Percentiles rank a stretch among this genome's conserved stretches.
These are phyloP conservation scores for Pholis gunnellus DNA, from an alignment of 2,113 vertebrate species.

Conservation along the genomic window DNA sequence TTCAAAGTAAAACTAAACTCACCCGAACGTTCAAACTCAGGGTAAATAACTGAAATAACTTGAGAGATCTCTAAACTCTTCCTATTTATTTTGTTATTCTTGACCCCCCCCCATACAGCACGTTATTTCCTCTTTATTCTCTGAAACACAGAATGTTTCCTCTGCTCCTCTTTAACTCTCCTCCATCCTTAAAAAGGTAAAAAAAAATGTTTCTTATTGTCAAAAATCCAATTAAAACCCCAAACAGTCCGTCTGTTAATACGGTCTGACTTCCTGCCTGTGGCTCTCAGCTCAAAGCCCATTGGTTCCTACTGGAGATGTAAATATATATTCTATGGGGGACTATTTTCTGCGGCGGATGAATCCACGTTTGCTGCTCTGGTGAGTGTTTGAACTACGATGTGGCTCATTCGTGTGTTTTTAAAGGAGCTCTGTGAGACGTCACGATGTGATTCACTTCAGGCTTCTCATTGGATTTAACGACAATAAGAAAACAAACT, in stretches of 20 bases:
- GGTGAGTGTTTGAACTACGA: too few relatives aligned
- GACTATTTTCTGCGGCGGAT: background rate
- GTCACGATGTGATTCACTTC: too few relatives aligned
- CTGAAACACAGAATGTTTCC: accelerated
- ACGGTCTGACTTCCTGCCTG: background rate
- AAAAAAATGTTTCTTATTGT: background rate
- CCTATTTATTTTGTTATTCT: background rate
- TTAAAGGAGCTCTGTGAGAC: too few relatives aligned
- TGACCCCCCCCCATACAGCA: too few relatives aligned
- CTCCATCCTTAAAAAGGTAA: background rate
- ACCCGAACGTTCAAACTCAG: slow-evolving; percentile 26
- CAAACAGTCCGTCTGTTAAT: background rate
- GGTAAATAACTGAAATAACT: slow-evolving; percentile 30
- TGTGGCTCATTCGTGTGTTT: too few relatives aligned
- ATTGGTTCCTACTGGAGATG: background rate
- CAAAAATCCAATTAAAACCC: background rate
- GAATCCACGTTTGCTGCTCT: background rate
- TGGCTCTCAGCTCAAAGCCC: background rate
- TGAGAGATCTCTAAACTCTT: background rate
- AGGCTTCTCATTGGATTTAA: too few relatives aligned
- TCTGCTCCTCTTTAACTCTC: background rate
- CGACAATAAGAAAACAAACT: background rate
- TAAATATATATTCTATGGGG: background rate
- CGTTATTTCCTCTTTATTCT: background rate
- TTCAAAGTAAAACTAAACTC: slow-evolving; percentile 31